Evolutionary conservation across 2,888 invertebrate genomes (phyloP), one percentile per base, ranked within the genome.

Genomic region (Agriopis leucophaearia): DNA sequence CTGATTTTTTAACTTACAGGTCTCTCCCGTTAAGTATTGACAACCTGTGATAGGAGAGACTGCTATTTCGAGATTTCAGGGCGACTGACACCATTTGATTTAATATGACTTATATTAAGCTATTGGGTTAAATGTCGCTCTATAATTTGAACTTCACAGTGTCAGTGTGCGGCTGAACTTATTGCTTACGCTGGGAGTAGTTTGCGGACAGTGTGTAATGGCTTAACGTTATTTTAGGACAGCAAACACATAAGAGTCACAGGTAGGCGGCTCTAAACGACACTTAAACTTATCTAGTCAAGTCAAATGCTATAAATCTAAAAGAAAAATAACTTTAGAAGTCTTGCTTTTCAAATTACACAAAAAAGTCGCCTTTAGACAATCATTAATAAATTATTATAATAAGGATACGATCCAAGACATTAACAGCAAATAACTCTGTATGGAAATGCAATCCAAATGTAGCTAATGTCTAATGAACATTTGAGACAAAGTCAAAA

Each of bases 71-170:
- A n/a, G n/a, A n/a, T n/a, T n/a, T n/a, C n/a, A n/a, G n/a, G n/a
- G n/a, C n/a, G n/a, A n/a, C n/a, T n/a, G n/a, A n/a, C 27, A 27
- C 27, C 27, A 27, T 27, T 27, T 4, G 5, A 27, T 2, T 27
- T 2, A 47, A 35, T 15, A 36, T 45, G 54, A 16, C 52, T 44
- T 55, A 51, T 55, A 63, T 54, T 57, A 47, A 61, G 56, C 59
- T 62, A 65, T 57, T 54, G 13, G 45, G 56, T 69, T 61, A 64
- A 15, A 35, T 66, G 55, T 59, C 66, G 59, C 64, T 47, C 47
- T 64, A 36, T 59, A 54, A 59, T 69, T 73, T 66, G 56, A 72
- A 72, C 59, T 66, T 70, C 54, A 61, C 45, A 63, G 63, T 69
- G 27, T 62, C 67, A 35, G 38, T 64, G 64, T 61, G 27, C 52